A percentile compares a stretch with the other conserved stretches of the same genome.
These are phyloP conservation scores for Hyles lineata DNA, from an alignment of 2,888 invertebrate species.

Conservation along the genomic window DNA sequence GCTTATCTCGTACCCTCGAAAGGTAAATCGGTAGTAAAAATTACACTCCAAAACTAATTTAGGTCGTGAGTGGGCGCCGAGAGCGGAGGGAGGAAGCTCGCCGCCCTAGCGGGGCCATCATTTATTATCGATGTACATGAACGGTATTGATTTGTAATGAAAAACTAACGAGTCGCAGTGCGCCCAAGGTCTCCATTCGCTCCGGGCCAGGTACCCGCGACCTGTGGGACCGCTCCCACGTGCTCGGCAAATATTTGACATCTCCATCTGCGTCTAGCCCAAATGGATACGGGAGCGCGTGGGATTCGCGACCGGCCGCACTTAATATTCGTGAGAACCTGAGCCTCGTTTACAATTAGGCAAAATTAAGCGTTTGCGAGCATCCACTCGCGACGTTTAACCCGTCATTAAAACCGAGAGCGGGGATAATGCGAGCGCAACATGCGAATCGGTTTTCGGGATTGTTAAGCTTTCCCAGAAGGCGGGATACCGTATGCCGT, in stretches of 20 bases:
- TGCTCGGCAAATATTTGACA: slow-evolving; percentile 66
- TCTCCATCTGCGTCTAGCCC: slow-evolving; percentile 68
- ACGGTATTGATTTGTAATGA: slow-evolving; percentile 77
- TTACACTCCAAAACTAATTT: slow-evolving; percentile 75
- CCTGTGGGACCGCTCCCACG: slow-evolving; percentile 60
- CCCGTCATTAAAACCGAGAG: slow-evolving; percentile 75
- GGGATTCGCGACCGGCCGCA: slow-evolving; percentile 74
- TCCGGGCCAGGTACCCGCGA: slow-evolving; percentile 61
- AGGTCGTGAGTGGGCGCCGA: slow-evolving; percentile 64
- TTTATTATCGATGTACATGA: slow-evolving; percentile 72
- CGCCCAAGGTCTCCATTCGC: slow-evolving; percentile 58
- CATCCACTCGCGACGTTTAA: slow-evolving; percentile 73
- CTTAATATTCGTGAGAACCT: slow-evolving; percentile 82
- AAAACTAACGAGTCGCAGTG: slow-evolving; percentile 58
- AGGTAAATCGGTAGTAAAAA: slow-evolving; percentile 81
- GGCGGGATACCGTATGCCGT: slow-evolving; percentile 82
- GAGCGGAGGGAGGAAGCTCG: slow-evolving; percentile 55
- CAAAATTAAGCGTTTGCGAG: slow-evolving; percentile 76
- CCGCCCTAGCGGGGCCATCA: slow-evolving; percentile 63
- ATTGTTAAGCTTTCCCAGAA: slow-evolving; percentile 82
- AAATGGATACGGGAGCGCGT: slow-evolving; percentile 73
- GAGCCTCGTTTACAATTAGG: slow-evolving; percentile 76
- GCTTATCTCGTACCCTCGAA: slow-evolving; percentile 75
- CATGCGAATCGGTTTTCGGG: slow-evolving; percentile 82
- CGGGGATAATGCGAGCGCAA: slow-evolving; percentile 76